phyloP scores from a whole-genome alignment of 2,113 vertebrate species.

The Rhinopomastus cyanomelas region DNA sequence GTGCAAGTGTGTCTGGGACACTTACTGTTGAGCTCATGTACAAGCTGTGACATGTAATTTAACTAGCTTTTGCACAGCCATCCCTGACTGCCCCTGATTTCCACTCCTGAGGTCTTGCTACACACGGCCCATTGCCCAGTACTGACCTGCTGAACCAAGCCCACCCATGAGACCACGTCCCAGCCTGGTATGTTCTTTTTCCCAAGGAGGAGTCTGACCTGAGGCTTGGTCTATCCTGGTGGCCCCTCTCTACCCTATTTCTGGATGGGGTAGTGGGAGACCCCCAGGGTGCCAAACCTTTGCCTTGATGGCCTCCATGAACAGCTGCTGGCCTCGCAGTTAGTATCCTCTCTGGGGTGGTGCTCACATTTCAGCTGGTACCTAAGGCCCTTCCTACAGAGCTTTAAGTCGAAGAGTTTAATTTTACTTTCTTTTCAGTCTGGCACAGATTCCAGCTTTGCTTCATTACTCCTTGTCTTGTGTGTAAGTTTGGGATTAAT shows the following conservation, averaged over 20 bases:
- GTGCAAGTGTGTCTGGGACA: background rate
- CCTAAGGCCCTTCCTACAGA: background rate
- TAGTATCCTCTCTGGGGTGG: background rate
- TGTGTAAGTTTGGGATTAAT: background rate
- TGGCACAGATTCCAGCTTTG: background rate
- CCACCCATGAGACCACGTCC: accelerated
- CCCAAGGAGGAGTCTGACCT: background rate
- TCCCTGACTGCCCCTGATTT: background rate
- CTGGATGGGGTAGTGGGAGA: background rate
- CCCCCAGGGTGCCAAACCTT: background rate
- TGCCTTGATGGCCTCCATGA: background rate
- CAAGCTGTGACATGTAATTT: background rate
- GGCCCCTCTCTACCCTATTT: accelerated
- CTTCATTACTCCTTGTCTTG: background rate
- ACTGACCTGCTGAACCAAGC: background rate
- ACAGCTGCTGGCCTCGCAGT: background rate
- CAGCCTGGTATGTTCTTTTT: accelerated
- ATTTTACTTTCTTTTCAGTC: background rate
- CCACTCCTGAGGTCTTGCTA: background rate
- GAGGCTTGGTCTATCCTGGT: background rate
- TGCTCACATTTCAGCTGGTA: background rate
- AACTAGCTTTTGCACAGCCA: background rate
- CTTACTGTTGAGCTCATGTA: background rate
- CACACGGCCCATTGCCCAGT: background rate
- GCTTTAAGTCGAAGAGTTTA: background rate